Conservation (phyloP, 2,888 invertebrate genomes). For the Epsilonema sp. region DNA sequence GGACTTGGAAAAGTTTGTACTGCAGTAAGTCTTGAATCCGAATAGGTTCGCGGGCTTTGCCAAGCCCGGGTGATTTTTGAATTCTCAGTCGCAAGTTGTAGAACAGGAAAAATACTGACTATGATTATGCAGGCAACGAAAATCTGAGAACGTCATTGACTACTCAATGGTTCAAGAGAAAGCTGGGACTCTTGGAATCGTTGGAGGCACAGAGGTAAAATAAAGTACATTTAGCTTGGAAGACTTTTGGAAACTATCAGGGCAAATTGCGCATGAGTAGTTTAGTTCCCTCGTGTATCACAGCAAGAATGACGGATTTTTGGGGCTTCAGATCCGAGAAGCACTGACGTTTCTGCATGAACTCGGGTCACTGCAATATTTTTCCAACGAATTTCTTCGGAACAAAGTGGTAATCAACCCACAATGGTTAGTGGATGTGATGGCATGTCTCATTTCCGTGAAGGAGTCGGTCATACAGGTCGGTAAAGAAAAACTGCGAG, state of each 20-base stretch:
- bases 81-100: too few species aligned
- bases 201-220: background rate
- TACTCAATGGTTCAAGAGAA: background rate
- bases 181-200: background rate
- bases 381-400: conserved; percentile 24
- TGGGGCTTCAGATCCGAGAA: conserved; percentile 19
- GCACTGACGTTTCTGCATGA: conserved; percentile 30
- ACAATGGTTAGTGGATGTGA: conserved; percentile 31
- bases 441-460: conserved; percentile 30
- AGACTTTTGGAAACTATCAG: too few species aligned
- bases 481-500: background rate
- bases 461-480: conserved; percentile 28
- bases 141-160: background rate
- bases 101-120: too few species aligned
- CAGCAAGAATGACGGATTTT: background rate
- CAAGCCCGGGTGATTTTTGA: too few species aligned
- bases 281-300: too few species aligned
- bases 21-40: too few species aligned
- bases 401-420: conserved; percentile 28
- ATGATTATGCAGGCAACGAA: too few species aligned
- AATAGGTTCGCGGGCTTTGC: too few species aligned
- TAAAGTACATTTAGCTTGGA: background rate
- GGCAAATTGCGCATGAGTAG: too few species aligned
- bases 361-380: conserved; percentile 29
- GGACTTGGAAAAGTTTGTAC: conserved; percentile 9